A percentile compares a stretch with the other conserved stretches of the same genome.
phyloP scores from a whole-genome alignment of 2,888 invertebrate species.

The Aphrophora alni region DNA sequence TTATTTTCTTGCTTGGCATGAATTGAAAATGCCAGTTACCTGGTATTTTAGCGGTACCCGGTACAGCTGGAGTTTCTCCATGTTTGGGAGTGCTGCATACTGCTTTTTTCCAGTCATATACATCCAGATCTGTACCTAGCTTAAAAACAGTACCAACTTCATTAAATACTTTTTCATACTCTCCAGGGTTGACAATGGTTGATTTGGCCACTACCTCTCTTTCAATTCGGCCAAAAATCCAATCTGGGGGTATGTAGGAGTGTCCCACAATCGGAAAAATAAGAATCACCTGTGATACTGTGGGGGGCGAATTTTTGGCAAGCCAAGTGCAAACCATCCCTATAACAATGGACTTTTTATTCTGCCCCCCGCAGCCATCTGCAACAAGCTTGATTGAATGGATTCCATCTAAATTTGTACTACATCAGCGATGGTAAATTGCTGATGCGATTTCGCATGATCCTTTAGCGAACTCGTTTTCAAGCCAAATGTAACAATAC shows the following conservation, averaged over 20 bases:
- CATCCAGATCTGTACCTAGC: constrained; percentile 40
- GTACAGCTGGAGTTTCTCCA: constrained; percentile 34
- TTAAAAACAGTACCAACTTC: constrained; percentile 43
- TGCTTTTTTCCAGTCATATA: constrained; percentile 45
- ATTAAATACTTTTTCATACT: constrained; percentile 45
- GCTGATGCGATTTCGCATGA: constrained; percentile 53
- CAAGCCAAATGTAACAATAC: constrained; percentile 52
- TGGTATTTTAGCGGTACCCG: constrained; percentile 24
- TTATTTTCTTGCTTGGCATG: constrained; percentile 26
- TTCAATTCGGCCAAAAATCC: constrained; percentile 52
- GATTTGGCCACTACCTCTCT: constrained; percentile 44
- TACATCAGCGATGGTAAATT: constrained; percentile 47
- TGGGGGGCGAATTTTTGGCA: constrained; percentile 19
- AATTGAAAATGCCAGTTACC: constrained; percentile 34
- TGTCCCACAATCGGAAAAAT: constrained; percentile 53
- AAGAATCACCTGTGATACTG: constrained; percentile 44
- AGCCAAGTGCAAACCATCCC: constrained; percentile 36
- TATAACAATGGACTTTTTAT: constrained; percentile 29
- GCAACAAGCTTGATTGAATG: constrained; percentile 34
- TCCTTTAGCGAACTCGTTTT: constrained; percentile 51
- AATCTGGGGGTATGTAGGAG: constrained; percentile 51
- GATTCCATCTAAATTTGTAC: constrained; percentile 12
- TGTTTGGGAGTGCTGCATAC: constrained; percentile 26
- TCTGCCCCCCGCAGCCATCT: constrained; percentile 32
- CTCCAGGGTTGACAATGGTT: no score